These are phyloP conservation scores for Coptodon rendalli DNA, from an alignment of 2,113 vertebrate species.

Conservation along the genomic window DNA sequence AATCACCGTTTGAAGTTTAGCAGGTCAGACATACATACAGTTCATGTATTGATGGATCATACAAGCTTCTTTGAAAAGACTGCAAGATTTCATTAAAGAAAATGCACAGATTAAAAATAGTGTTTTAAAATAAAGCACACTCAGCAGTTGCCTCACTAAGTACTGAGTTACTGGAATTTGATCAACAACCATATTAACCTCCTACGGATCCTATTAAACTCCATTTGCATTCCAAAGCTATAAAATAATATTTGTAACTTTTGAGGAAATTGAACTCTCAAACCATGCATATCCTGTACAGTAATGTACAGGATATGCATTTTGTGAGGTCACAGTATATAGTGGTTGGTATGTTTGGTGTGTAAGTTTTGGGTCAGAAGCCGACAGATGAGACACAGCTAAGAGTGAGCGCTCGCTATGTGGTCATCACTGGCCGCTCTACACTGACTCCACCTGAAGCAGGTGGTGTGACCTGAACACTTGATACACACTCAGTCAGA, in stretches of 20 bases:
- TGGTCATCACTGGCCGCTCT: background rate
- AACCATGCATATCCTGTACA: background rate
- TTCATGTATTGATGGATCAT: background rate
- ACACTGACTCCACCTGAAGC: background rate
- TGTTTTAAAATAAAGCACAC: background rate
- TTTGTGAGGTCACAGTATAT: background rate
- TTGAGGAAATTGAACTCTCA: background rate
- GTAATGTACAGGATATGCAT: background rate
- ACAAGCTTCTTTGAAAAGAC: background rate
- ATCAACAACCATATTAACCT: background rate
- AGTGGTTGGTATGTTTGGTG: background rate
- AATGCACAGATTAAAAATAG: background rate
- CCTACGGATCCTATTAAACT: background rate
- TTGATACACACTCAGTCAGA: constrained; percentile 24
- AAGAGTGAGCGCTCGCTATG: background rate
- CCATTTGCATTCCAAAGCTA: background rate
- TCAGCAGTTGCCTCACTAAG: background rate
- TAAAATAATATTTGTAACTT: background rate
- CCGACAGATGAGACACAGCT: background rate
- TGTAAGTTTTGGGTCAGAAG: background rate
- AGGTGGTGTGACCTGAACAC: background rate
- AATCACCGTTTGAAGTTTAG: background rate
- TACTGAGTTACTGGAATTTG: background rate
- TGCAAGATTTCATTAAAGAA: background rate
- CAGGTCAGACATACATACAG: background rate